phyloP scores from a whole-genome alignment of 2,797 vertebrate species.

The Otolemur crassicaudatus region DNA sequence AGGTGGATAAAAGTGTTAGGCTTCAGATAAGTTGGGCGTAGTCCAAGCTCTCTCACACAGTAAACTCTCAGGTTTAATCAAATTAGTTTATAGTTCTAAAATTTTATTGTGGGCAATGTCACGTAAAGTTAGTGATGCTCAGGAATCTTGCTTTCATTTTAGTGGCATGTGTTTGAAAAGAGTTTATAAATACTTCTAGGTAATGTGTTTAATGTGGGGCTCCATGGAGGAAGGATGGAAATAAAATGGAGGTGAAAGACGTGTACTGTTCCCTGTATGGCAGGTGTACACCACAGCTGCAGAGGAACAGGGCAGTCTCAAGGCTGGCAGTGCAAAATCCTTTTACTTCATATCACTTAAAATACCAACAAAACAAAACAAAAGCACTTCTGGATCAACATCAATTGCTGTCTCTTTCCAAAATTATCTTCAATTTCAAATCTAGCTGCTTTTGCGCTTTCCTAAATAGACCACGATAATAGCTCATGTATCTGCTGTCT shows the following conservation, averaged over 20 bases:
- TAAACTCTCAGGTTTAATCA: conserved; percentile 47
- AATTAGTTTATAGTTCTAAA: conserved; percentile 50
- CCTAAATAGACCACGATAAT: not conserved
- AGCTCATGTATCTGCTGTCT: not conserved
- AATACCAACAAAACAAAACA: not conserved
- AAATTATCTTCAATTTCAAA: conserved; percentile 51
- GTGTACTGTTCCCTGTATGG: not conserved
- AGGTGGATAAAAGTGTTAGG: conserved; percentile 56
- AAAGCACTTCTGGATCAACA: not conserved
- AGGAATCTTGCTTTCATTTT: conserved; percentile 19
- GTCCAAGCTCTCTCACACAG: conserved; percentile 58
- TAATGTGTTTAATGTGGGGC: conserved; percentile 26
- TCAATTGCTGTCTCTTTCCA: conserved; percentile 10
- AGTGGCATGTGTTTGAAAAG: conserved; percentile 50
- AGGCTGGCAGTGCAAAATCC: not conserved
- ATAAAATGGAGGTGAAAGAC: conserved; percentile 19
- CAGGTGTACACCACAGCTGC: conserved; percentile 44
- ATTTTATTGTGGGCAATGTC: conserved; percentile 5
- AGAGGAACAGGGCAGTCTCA: not conserved
- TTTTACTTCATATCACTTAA: conserved; percentile 54
- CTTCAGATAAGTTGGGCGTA: conserved; percentile 49
- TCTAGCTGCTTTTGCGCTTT: not conserved
- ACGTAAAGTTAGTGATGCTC: conserved; percentile 13
- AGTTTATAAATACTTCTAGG: conserved; percentile 19
- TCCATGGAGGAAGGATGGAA: not conserved